These are phyloP conservation scores for Sebastes baramenuke DNA, from an alignment of 2,797 vertebrate genomes.

Conservation along the genomic window DNA sequence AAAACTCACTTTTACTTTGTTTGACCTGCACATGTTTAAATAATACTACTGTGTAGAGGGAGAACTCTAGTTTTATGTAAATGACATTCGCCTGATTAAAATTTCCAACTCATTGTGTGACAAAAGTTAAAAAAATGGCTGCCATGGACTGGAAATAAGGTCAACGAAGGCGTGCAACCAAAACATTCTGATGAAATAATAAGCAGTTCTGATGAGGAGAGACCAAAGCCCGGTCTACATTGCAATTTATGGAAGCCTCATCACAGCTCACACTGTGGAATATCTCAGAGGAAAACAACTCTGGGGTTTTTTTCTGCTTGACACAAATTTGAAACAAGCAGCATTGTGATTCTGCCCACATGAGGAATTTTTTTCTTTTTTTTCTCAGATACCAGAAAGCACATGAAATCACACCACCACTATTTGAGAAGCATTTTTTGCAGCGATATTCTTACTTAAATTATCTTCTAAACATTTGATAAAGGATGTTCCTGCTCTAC, in stretches of 20 bases:
- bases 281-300: conserved; percentile 19
- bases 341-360: conserved; percentile 29
- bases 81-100: neutral
- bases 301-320: neutral
- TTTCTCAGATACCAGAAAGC: neutral
- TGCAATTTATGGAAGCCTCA: conserved; percentile 16
- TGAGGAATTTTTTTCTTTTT: neutral
- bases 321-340: conserved; percentile 34
- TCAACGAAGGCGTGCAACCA: conserved; percentile 3
- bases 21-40: neutral
- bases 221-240: conserved; percentile 28
- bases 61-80: neutral
- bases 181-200: conserved; percentile 48
- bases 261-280: conserved; percentile 8
- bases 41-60: neutral
- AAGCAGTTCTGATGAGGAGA: conserved; percentile 33
- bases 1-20: neutral
- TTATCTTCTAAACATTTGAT: conserved; percentile 4
- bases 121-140: conserved; percentile 9
- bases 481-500: neutral
- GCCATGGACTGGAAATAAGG: conserved; percentile 26
- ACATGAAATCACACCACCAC: conserved; percentile 7
- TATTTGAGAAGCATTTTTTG: neutral
- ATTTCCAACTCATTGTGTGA: neutral
- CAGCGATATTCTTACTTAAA: neutral